Base-by-base conservation (phyloP, 2,888 invertebrate genomes). In the Noctua janthe region DNA sequence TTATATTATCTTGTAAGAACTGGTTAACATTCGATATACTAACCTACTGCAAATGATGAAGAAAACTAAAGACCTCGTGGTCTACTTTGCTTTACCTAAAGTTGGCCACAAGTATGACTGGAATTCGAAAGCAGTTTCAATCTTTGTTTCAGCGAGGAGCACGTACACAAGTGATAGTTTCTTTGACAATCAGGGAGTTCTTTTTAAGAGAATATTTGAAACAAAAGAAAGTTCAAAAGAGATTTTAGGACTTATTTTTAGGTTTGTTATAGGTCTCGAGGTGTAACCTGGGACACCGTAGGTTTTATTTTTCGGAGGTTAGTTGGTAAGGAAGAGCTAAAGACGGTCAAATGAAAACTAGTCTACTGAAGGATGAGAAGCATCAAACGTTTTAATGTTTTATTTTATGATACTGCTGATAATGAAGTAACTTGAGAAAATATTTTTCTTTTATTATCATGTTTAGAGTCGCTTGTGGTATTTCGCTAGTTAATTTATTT, bases 171-270 rank as follows among this genome's bases (percentile, higher is more conserved):
- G 17, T 72, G 83, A 71, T 86, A 84, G 78, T 78, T 86, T 82
- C 84, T 84, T 86, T 76, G 86, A 82, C 69, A 84, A 86, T 84
- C 84, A 78, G 39, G 2, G 62, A 74, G 62, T 59, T 78, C 62
- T 56, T 71, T 82, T 64, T 56, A 51, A 76, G 69, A 78, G 67
- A 69, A 82, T 82, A 71, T n/a, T 69, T 83, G 74, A 85, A 71
- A 81, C 71, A 71, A 85, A 74, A 67, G 62, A 56, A 73, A 71
- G 54, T 39, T 69, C 8, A 13, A 71, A 66, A 47, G 54, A 69
- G 15, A 39, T 20, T 39, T 78, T 15, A 59, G 5, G 13, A 47
- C 4, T 13, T 43, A 8, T 64, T 71, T 74, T 35, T 56, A 13
- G 35, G 66, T 56, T 76, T 54, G 51, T 72, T 83, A 43, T 8